These are phyloP conservation scores for Argyrosomus regius DNA, from an alignment of 2,797 vertebrate species.

Conservation along the genomic window DNA sequence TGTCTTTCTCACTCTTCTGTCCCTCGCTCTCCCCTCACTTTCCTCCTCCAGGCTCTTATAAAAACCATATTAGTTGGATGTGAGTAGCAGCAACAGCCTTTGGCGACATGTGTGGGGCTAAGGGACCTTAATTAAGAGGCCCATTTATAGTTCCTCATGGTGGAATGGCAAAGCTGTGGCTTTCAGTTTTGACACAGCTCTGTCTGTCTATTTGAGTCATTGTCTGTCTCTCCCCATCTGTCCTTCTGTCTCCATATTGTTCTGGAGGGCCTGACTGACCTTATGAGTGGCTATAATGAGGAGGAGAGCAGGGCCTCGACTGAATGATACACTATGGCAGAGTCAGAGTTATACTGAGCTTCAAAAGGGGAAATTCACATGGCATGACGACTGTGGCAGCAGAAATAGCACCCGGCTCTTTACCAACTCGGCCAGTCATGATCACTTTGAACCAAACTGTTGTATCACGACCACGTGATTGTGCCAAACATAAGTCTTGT, in stretches of 20 bases:
- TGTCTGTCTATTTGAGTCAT: slow-evolving; percentile 55
- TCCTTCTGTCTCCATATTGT: slow-evolving; percentile 45
- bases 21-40: slow-evolving; percentile 8
- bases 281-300: slow-evolving; percentile 66
- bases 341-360: neutral
- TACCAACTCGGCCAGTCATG: too few species aligned
- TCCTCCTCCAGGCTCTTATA: slow-evolving; percentile 40
- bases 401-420: neutral
- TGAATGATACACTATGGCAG: slow-evolving; percentile 15
- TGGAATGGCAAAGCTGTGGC: slow-evolving; percentile 40
- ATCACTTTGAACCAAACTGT: too few species aligned
- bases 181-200: slow-evolving; percentile 53
- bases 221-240: slow-evolving; percentile 41
- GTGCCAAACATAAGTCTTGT: neutral
- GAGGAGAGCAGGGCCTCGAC: neutral
- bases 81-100: slow-evolving; percentile 64
- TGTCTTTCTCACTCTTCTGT: neutral
- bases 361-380: neutral
- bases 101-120: slow-evolving; percentile 50
- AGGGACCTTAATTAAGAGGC: slow-evolving; percentile 73
- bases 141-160: slow-evolving; percentile 68
- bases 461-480: neutral
- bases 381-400: neutral
- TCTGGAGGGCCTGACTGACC: slow-evolving; percentile 69
- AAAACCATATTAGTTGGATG: slow-evolving; percentile 61